Conservation (phyloP, 2,113 vertebrate genomes). For the Speoplatyrhinus poulsoni region DNA sequence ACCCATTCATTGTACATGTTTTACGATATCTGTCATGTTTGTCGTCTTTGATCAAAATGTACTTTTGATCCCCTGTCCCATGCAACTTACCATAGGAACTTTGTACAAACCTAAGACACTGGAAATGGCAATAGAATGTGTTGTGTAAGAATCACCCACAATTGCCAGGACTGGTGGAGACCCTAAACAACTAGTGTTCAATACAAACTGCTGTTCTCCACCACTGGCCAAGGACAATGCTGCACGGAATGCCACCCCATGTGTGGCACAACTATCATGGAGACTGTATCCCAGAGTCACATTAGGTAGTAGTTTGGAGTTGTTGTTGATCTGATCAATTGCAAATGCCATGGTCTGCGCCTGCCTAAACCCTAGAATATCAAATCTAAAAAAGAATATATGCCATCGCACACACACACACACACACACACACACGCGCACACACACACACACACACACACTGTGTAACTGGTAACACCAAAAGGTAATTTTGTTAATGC, state of each 20-base stretch:
- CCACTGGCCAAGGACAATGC: conserved; percentile 56
- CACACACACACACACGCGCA: not conserved
- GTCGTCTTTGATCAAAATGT: no score
- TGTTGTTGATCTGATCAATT: conserved; percentile 62
- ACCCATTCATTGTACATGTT: not conserved
- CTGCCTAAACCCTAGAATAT: conserved; percentile 43
- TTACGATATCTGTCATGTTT: not conserved
- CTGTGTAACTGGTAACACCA: no score
- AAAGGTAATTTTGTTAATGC: not conserved
- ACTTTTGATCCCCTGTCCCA: not conserved
- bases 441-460: no score
- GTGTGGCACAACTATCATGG: conserved; percentile 61
- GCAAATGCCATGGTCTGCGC: conserved; percentile 59
- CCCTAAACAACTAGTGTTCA: conserved; percentile 27
- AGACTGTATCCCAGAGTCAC: conserved; percentile 62
- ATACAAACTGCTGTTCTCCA: not conserved
- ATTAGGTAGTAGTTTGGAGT: conserved; percentile 59
- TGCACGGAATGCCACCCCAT: conserved; percentile 59
- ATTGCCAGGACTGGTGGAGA: conserved; percentile 51
- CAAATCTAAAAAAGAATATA: conserved; percentile 33
- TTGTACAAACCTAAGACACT: conserved; percentile 56
- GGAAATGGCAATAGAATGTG: conserved; percentile 59
- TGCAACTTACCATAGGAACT: conserved; percentile 42
- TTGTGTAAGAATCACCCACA: conserved; percentile 55
- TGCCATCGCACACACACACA: not conserved